phyloP scores from a whole-genome alignment of 2,113 vertebrate genomes.

The Colinus virginianus region DNA sequence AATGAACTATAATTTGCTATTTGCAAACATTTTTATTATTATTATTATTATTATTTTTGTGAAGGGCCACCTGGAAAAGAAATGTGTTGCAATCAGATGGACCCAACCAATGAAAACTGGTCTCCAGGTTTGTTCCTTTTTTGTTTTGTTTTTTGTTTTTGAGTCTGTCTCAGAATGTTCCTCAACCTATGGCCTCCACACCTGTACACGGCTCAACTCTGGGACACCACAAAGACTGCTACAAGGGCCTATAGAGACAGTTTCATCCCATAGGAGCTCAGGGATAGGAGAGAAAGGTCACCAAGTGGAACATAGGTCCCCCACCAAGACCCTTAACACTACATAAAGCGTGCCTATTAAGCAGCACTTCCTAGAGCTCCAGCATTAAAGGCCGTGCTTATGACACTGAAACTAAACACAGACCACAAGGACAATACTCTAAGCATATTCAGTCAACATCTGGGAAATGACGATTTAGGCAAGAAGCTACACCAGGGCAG shows the following conservation, averaged over 20 bases:
- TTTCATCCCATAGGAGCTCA: background rate
- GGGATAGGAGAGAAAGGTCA: background rate
- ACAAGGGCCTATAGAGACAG: background rate
- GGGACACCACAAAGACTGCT: background rate
- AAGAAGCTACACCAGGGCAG: background rate
- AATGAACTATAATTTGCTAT: background rate
- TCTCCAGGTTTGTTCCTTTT: background rate
- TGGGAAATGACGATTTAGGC: background rate
- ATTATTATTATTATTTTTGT: accelerated
- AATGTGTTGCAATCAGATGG: background rate
- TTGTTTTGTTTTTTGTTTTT: background rate
- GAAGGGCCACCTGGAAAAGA: background rate
- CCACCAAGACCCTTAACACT: background rate
- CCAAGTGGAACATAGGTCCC: accelerated
- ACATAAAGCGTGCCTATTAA: accelerated
- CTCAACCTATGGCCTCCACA: background rate
- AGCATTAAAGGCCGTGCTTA: background rate
- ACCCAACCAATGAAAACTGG: background rate
- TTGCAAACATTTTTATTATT: accelerated
- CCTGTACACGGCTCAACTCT: background rate
- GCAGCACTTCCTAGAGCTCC: background rate
- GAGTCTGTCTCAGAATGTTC: background rate
- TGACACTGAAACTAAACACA: background rate
- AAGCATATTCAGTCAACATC: background rate
- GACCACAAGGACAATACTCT: background rate